Evolutionary conservation across 2,113 vertebrate genomes (phyloP), one percentile per base, ranked within the genome.

Genomic region (Stegastes partitus): DNA sequence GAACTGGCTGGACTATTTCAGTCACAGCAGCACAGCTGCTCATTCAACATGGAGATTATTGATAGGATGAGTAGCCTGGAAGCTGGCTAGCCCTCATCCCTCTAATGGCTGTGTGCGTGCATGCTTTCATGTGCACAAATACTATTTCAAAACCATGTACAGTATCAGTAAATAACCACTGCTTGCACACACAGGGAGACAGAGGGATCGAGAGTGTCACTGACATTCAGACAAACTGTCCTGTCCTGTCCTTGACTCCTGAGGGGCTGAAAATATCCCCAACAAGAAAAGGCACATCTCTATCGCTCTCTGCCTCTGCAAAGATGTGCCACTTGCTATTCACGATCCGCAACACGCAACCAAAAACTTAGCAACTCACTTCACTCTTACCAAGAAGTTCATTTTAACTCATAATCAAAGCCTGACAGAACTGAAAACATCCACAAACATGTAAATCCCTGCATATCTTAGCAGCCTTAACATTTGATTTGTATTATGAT

Each of bases 1-100:
- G 80, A 86, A 87, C 83, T 74, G 91, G 79, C 84, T 75, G 85
- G 63, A 90, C 90, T 91, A 91, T 89, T 93, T 92, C 88, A 83
- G 89, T 84, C 87, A 64, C 83, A 72, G 77, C 58, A 73, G 11
- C 85, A 73, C 90, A 88, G 91, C 84, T 90, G 89, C 78, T 89
- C 78, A 77, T 86, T 80, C 87, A 86, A 81, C 86, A 87, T 79
- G 54, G 63, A 82, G 82, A 82, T 91, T 90, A 90, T 87, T 88
- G 90, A 90, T 85, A 88, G 83, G 79, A 76, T 58, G 69, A 84
- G 84, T 58, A 61, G 77, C 53, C 70, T 66, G 72, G 68, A 76
- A 72, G 61, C 57, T 68, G 53, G 65, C 53, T 74, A 74, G 70
- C 64, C 44, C 28, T 64, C 51, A 21, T 63, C 77, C 58, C 75